Conservation (phyloP, 2,113 vertebrate species). For the Aviceda subcristata region DNA sequence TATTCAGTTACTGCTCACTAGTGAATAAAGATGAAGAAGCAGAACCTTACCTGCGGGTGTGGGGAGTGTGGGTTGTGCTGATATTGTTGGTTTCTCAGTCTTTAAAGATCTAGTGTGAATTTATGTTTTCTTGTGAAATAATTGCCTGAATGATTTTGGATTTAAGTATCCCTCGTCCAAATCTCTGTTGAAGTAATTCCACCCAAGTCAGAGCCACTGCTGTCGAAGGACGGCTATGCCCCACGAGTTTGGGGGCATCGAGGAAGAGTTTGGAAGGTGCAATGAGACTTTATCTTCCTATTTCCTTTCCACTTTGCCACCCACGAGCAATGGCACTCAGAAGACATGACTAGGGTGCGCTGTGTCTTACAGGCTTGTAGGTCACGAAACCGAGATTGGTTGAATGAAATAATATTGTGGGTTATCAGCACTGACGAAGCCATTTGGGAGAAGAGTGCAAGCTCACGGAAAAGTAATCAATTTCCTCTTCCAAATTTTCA, state of each 20-base stretch:
- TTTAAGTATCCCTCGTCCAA: not conserved
- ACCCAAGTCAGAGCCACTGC: fast-evolving
- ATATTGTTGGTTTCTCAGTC: not conserved
- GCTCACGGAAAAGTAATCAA: not conserved
- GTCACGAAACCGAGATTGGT: fast-evolving
- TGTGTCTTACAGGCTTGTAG: not conserved
- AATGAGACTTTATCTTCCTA: fast-evolving
- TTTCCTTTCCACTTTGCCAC: not conserved
- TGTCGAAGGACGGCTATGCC: fast-evolving
- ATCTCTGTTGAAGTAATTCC: not conserved
- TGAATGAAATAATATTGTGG: not conserved
- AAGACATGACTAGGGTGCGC: not conserved
- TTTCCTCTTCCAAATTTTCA: not conserved
- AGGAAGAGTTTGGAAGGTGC: not conserved
- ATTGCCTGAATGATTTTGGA: not conserved
- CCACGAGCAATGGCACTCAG: not conserved
- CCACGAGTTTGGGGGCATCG: not conserved
- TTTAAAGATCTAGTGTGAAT: not conserved
- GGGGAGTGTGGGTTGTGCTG: not conserved
- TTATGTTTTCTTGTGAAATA: not conserved
- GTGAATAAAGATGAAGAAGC: not conserved
- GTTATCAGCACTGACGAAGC: not conserved
- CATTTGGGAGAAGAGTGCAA: not conserved
- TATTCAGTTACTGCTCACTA: not conserved
- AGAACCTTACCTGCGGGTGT: not conserved